A percentile compares a stretch with the other conserved stretches of the same genome.
These are phyloP conservation scores for Galerucella calmariensis DNA, from an alignment of 2,888 invertebrate genomes.

Conservation along the genomic window DNA sequence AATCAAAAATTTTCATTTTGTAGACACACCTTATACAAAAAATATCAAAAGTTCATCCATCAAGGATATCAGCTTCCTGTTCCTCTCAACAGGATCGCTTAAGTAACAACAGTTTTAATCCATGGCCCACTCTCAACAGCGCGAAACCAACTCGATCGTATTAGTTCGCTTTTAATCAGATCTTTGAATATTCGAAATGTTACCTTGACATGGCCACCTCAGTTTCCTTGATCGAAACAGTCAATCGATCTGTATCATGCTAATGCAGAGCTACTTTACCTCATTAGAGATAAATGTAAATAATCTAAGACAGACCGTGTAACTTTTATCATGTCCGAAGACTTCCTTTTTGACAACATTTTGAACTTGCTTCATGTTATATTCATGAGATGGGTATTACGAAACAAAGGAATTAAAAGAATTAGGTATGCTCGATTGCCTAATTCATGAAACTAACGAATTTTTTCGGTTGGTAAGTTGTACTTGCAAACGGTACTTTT, in stretches of 20 bases:
- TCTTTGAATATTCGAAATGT: constrained; percentile 37
- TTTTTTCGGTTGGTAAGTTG: background rate
- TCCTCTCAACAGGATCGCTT: background rate
- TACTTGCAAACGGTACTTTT: background rate
- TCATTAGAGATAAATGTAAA: constrained; percentile 59
- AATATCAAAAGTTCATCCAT: too few relatives aligned
- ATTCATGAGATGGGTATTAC: constrained; percentile 31
- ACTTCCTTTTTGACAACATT: constrained; percentile 42
- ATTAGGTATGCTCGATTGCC: background rate
- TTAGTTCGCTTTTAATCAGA: constrained; percentile 13
- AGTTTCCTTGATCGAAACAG: constrained; percentile 48
- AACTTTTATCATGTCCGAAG: constrained; percentile 43
- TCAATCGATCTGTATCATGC: constrained; percentile 53
- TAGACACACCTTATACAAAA: too few relatives aligned
- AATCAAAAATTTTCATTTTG: too few relatives aligned
- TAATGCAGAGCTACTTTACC: constrained; percentile 51
- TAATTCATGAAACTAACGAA: background rate
- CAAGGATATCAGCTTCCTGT: too few relatives aligned
- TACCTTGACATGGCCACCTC: constrained; percentile 48
- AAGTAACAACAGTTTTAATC: constrained; percentile 22
- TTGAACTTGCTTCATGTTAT: constrained; percentile 29
- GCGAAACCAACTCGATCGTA: background rate
- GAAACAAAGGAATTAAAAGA: constrained; percentile 13
- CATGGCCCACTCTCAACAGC: constrained; percentile 8
- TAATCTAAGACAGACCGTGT: constrained; percentile 46